phyloP scores from a whole-genome alignment of 2,113 vertebrate genomes.

The Chascanopsetta lugubris region DNA sequence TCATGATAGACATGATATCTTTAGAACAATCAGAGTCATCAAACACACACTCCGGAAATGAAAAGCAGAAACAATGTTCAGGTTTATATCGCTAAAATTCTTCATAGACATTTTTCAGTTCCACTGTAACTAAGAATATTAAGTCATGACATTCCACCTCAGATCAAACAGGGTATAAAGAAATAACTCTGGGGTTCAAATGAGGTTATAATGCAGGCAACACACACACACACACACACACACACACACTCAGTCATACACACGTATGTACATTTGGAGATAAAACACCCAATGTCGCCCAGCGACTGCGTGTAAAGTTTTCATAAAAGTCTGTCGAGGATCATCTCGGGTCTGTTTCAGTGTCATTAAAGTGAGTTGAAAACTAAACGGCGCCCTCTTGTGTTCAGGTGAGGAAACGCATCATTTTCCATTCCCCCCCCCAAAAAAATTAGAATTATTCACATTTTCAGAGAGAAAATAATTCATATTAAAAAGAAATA shows the following conservation, averaged over 20 bases:
- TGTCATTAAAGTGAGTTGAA: constrained; percentile 32
- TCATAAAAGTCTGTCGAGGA: constrained; percentile 37
- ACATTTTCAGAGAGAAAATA: constrained; percentile 7
- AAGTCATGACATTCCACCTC: constrained; percentile 35
- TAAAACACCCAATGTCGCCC: constrained; percentile 63
- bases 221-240: constrained; percentile 25
- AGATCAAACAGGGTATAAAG: constrained; percentile 44
- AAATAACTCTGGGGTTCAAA: constrained; percentile 52
- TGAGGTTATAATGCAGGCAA: constrained; percentile 39
- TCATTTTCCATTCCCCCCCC: constrained; percentile 17
- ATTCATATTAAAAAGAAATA: constrained; percentile 19
- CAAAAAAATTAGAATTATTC: constrained; percentile 8
- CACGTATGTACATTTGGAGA: constrained; percentile 54
- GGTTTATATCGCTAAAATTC: constrained; percentile 48
- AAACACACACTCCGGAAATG: constrained; percentile 54
- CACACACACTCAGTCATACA: neutral
- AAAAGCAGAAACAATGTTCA: constrained; percentile 40
- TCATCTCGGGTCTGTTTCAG: constrained; percentile 13
- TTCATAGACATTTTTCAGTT: constrained; percentile 47
- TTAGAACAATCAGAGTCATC: constrained; percentile 53
- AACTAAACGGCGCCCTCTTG: constrained; percentile 28
- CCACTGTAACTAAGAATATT: constrained; percentile 51
- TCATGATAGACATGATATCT: constrained; percentile 44
- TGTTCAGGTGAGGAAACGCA: constrained; percentile 38
- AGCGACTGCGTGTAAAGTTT: constrained; percentile 63